These are phyloP conservation scores for Bibio marci DNA, from an alignment of 2,888 invertebrate genomes.

Conservation along the genomic window DNA sequence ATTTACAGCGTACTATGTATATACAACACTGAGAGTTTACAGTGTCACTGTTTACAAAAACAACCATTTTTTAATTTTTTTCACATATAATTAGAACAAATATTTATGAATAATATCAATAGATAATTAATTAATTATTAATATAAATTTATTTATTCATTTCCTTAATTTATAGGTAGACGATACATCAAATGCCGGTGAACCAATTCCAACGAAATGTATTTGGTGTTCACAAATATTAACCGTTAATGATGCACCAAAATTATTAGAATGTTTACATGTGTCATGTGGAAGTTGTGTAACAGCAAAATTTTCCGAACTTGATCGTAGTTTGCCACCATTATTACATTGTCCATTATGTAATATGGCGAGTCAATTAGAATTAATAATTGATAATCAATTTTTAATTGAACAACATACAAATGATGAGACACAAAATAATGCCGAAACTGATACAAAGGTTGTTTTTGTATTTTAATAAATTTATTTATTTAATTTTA, in stretches of 20 bases:
- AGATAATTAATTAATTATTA: too few relatives aligned
- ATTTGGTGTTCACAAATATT: constrained; percentile 37
- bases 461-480: constrained; percentile 12
- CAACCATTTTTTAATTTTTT: too few relatives aligned
- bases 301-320: constrained; percentile 39
- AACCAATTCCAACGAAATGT: constrained; percentile 31
- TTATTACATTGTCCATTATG: constrained; percentile 46
- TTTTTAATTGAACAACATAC: constrained; percentile 53
- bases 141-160: too few relatives aligned
- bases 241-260: constrained; percentile 44
- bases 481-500: constrained; percentile 9
- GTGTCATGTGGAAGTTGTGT: constrained; percentile 66
- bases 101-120: too few relatives aligned
- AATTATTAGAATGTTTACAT: constrained; percentile 76
- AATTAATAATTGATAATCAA: constrained; percentile 68
- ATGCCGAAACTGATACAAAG: constrained; percentile 16
- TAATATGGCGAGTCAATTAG: constrained; percentile 49
- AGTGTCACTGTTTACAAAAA: too few relatives aligned
- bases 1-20: too few relatives aligned
- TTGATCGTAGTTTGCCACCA: constrained; percentile 26
- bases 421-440: constrained; percentile 28
- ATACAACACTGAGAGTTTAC: too few relatives aligned
- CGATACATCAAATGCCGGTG: constrained; percentile 9
- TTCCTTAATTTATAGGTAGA: constrained; percentile 11
- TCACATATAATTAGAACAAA: too few relatives aligned